A percentile compares a stretch with the other conserved stretches of the same genome.
phyloP scores from a whole-genome alignment of 1,140 invertebrate genomes.

The Drosophila bifasciata region DNA sequence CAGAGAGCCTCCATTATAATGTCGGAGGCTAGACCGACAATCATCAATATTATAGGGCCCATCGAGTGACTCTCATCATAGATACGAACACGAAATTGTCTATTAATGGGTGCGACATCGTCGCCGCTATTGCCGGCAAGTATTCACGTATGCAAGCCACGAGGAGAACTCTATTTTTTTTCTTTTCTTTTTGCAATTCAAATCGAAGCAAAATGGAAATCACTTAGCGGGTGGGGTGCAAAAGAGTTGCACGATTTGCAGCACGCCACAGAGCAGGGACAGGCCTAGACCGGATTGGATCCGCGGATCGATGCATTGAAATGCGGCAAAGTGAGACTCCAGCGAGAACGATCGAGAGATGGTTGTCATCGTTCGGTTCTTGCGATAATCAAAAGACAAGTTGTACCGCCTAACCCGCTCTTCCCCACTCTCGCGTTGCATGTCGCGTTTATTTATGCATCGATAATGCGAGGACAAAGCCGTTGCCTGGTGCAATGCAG shows the following conservation, averaged over 20 bases:
- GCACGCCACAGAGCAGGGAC: background rate
- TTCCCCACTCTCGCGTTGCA: slow-evolving; percentile 24
- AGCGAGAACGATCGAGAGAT: background rate
- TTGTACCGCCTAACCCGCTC: slow-evolving; percentile 15
- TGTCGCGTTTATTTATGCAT: slow-evolving; percentile 68
- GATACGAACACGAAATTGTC: slow-evolving; percentile 22
- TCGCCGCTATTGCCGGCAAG: background rate
- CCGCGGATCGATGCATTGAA: background rate
- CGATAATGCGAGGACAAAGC: slow-evolving; percentile 73
- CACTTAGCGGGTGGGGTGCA: slow-evolving; percentile 57
- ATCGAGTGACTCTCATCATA: slow-evolving; percentile 28
- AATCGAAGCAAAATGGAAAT: slow-evolving; percentile 41
- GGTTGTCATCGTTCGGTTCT: slow-evolving; percentile 6
- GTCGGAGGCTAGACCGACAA: slow-evolving; percentile 8
- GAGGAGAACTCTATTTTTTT: no score
- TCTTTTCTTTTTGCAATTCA: slow-evolving; percentile 5
- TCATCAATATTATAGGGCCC: slow-evolving; percentile 25
- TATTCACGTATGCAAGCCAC: slow-evolving; percentile 58
- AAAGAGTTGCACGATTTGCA: background rate
- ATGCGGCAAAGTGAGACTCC: slow-evolving; percentile 8
- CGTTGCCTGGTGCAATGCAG: slow-evolving; percentile 15
- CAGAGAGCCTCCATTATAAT: slow-evolving; percentile 18
- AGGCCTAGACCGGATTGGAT: slow-evolving; percentile 30
- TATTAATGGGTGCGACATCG: slow-evolving; percentile 48
- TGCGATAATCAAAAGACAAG: slow-evolving; percentile 34